Base-by-base conservation (phyloP, 2,113 vertebrate species). In the Lepus europaeus region DNA sequence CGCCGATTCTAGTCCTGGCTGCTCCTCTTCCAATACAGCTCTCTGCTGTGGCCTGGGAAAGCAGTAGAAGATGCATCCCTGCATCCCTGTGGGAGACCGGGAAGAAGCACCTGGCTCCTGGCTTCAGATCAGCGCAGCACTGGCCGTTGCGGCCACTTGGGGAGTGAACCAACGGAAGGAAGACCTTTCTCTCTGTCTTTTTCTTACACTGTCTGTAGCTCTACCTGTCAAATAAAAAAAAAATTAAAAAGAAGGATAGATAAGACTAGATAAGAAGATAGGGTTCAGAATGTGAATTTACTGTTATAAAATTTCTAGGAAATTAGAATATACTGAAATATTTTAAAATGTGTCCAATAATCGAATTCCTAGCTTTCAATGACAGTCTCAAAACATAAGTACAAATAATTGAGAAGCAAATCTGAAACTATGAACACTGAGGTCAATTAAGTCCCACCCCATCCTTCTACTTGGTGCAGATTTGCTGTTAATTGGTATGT, bases 391-490 rank as follows among this genome's bases (percentile, higher is more conserved):
- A 77, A 45, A 64, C 6, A 27, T 45, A 72, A n/a, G 12, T 27
- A 33, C 27, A 0, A 56, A 39, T 10, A 93, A 63, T 27, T 49
- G 17, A 49, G 4, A 72, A 2, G 11, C 20, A 1, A 20, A 72
- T 2, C 29, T 31, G 20, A n/a, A 45, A 31, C 11, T 27, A n/a
- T 31, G 51, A 33, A 25, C 12, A 56, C 2, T 70, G 0, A 51
- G 2, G 25, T 0, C 9, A 61, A 23, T 51, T 22, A 16, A 29
- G 6, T 16, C 36, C 22, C 23, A 9, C 1, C 12, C 2, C 3
- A 39, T 22, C 4, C 2, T 33, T 76, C 29, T 84, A 56, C 1
- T 13, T 3, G 22, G 7, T 12, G 56, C 19, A 59, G 56, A 59
- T 19, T 73, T 63, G 31, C 27, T 22, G 19, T 69, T 9, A 63